Evolutionary conservation across 1,140 invertebrate species (phyloP).

Genomic region (Neoseiulus cucumeris): DNA sequence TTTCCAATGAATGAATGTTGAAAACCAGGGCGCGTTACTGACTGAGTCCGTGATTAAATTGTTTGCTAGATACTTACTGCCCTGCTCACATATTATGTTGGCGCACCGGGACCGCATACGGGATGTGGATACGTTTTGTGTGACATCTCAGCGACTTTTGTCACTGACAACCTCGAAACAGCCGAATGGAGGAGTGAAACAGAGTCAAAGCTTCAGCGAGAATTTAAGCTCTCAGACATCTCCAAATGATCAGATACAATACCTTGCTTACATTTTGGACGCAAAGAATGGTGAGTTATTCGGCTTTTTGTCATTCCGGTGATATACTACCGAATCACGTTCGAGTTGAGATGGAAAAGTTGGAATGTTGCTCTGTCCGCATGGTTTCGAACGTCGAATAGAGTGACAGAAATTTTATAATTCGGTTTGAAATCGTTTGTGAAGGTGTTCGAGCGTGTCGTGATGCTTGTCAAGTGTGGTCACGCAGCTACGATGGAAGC

Average conservation of each 20-base stretch:
- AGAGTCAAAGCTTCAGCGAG: constrained; percentile 1
- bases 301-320: background rate
- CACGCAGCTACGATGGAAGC: background rate
- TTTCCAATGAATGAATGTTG: background rate
- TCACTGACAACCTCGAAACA: constrained; percentile 45
- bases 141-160: constrained; percentile 54
- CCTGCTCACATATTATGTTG: constrained; percentile 72
- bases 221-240: background rate
- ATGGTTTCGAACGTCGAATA: too few species aligned
- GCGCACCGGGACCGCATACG: constrained; percentile 52
- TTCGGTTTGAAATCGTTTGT: too few species aligned
- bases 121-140: constrained; percentile 52
- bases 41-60: too few species aligned
- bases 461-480: constrained; percentile 10
- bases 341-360: background rate
- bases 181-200: background rate
- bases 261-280: background rate
- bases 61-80: constrained; percentile 41
- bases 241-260: background rate
- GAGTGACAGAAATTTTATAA: too few species aligned
- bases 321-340: background rate
- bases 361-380: too few species aligned
- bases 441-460: constrained; percentile 1
- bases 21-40: background rate
- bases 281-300: background rate